phyloP scores from a whole-genome alignment of 2,888 invertebrate species.

The Anoplius nigerrimus region DNA sequence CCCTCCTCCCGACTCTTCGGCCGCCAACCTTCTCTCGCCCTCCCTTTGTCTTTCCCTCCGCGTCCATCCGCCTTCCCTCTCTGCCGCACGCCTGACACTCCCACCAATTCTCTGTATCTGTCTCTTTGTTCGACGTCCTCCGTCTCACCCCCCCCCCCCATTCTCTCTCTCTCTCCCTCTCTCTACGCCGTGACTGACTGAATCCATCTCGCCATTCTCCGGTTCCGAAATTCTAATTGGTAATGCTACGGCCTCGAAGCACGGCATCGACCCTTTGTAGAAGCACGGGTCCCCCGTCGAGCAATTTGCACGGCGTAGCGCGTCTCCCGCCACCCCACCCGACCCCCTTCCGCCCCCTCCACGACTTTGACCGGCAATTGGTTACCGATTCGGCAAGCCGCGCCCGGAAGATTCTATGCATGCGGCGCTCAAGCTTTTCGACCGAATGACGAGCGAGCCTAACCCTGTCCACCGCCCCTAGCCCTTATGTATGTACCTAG shows the following conservation, averaged over 20 bases:
- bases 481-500: no score
- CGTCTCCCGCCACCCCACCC: background rate
- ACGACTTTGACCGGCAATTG: constrained; percentile 41
- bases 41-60: background rate
- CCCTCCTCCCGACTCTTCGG: background rate
- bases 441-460: constrained; percentile 20
- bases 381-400: constrained; percentile 41
- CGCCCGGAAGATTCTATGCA: constrained; percentile 24
- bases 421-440: constrained; percentile 36
- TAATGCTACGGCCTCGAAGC: constrained; percentile 28
- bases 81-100: background rate
- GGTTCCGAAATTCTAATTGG: constrained; percentile 39
- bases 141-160: no score
- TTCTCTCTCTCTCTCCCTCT: background rate
- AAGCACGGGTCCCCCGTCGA: constrained; percentile 20
- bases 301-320: constrained; percentile 45
- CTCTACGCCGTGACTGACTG: background rate
- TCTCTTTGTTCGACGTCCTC: background rate
- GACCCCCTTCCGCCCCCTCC: background rate
- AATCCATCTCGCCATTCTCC: constrained; percentile 1
- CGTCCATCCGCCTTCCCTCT: background rate
- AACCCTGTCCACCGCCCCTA: no score
- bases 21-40: no score
- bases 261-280: constrained; percentile 38
- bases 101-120: background rate